Evolutionary conservation across 2,888 invertebrate genomes (phyloP).

Genomic region (Drosophila aldrichi): DNA sequence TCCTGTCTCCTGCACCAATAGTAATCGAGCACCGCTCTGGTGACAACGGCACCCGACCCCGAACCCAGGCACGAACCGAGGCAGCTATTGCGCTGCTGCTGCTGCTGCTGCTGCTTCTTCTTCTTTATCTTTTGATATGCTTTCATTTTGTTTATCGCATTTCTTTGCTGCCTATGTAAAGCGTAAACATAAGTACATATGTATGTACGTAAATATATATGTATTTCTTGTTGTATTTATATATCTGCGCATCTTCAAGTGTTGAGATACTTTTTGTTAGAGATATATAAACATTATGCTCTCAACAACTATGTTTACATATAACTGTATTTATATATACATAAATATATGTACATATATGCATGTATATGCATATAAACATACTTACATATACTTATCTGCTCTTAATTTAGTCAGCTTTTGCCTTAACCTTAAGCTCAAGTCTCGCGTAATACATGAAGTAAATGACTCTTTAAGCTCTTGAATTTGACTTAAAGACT

Average conservation of each 20-base stretch:
- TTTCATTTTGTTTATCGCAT: slow-evolving; percentile 37
- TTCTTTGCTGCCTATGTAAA: slow-evolving; percentile 35
- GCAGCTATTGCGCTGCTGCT: slow-evolving; percentile 18
- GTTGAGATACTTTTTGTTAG: slow-evolving; percentile 4
- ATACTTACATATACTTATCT: not conserved
- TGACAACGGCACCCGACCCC: slow-evolving; percentile 71
- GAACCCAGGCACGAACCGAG: slow-evolving; percentile 27
- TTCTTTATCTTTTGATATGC: slow-evolving; percentile 34
- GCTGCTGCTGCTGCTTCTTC: slow-evolving; percentile 4
- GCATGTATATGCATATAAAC: not conserved
- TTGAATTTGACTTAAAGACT: not conserved
- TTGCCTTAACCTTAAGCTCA: not conserved
- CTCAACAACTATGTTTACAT: slow-evolving; percentile 9
- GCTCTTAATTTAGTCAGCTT: not conserved
- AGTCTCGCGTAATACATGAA: not conserved
- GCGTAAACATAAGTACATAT: slow-evolving; percentile 11
- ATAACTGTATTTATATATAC: not conserved
- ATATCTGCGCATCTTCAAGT: slow-evolving; percentile 3
- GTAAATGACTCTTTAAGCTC: not conserved
- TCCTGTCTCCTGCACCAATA: slow-evolving; percentile 80
- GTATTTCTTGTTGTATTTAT: not conserved
- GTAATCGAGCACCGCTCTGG: slow-evolving; percentile 75
- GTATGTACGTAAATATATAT: not conserved
- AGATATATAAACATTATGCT: slow-evolving; percentile 26
- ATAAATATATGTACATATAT: not conserved